Evolutionary conservation across 2,888 invertebrate genomes (phyloP).

Genomic region (Andrena bicolor): DNA sequence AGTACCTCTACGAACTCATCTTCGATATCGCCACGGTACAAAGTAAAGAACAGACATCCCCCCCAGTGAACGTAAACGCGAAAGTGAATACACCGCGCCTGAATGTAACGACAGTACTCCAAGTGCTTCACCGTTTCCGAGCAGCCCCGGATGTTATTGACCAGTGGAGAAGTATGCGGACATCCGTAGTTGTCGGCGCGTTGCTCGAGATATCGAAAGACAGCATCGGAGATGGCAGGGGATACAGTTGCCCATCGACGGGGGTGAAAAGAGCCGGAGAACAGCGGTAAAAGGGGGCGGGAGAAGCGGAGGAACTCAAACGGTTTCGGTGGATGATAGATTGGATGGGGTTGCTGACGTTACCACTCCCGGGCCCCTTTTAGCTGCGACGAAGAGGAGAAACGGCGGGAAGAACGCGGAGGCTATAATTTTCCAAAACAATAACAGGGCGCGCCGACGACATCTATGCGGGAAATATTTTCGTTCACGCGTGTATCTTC

Average conservation of each 20-base stretch:
- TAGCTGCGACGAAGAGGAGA: not conserved
- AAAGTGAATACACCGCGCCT: conserved; percentile 36
- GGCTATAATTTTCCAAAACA: conserved; percentile 64
- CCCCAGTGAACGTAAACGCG: conserved; percentile 13
- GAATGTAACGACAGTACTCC: conserved; percentile 52
- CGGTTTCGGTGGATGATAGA: conserved; percentile 58
- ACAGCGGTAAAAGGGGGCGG: conserved; percentile 31
- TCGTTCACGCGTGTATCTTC: not conserved
- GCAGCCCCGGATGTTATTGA: conserved; percentile 65
- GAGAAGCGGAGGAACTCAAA: conserved; percentile 35
- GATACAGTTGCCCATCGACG: conserved; percentile 56
- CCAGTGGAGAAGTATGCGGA: conserved; percentile 55
- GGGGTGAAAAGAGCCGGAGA: conserved; percentile 41
- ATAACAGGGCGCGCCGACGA: conserved; percentile 30
- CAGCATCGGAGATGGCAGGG: conserved; percentile 54
- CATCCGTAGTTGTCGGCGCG: conserved; percentile 46
- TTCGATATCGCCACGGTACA: conserved; percentile 15
- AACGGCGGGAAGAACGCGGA: conserved; percentile 14
- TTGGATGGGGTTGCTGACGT: conserved; percentile 56
- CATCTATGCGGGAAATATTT: conserved; percentile 20
- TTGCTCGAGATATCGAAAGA: conserved; percentile 54
- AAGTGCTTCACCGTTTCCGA: conserved; percentile 37
- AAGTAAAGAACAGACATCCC: not conserved
- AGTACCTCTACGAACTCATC: not conserved
- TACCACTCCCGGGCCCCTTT: conserved; percentile 19